These are phyloP conservation scores for Onychomys torridus DNA, from an alignment of 2,797 vertebrate species.

Conservation along the genomic window DNA sequence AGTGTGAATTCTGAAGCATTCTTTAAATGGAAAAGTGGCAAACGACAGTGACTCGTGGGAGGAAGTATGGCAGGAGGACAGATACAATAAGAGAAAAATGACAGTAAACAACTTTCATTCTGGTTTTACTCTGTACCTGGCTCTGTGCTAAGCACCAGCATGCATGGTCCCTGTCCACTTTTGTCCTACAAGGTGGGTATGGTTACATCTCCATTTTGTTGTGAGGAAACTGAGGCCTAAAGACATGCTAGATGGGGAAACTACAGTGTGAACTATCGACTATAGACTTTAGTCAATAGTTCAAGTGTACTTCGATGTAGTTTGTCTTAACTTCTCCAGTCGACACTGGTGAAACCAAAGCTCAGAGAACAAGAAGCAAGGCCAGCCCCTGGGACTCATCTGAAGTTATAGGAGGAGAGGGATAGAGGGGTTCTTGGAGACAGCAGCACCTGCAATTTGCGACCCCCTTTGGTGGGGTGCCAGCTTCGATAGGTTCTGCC, in stretches of 20 bases:
- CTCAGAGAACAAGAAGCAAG: neutral
- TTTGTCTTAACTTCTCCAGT: neutral
- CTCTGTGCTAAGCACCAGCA: conserved; percentile 55
- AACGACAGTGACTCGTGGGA: too few species aligned
- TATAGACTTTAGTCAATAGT: neutral
- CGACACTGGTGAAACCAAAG: neutral
- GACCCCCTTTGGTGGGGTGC: neutral
- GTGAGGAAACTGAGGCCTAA: conserved; percentile 77
- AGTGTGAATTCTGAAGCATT: neutral
- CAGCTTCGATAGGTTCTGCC: neutral
- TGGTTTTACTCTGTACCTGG: conserved; percentile 70
- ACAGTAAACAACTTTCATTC: neutral
- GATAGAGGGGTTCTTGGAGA: too few species aligned
- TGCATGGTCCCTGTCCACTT: neutral
- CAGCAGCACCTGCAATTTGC: neutral
- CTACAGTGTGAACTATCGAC: neutral
- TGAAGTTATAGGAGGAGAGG: neutral
- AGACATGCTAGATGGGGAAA: neutral
- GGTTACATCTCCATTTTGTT: conserved; percentile 55
- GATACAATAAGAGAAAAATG: neutral
- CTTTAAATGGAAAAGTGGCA: neutral
- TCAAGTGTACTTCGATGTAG: neutral
- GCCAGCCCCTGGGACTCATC: neutral
- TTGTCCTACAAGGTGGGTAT: neutral
- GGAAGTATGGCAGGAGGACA: neutral